phyloP scores from a whole-genome alignment of 2,888 invertebrate species.

The Drosophila barbarae region DNA sequence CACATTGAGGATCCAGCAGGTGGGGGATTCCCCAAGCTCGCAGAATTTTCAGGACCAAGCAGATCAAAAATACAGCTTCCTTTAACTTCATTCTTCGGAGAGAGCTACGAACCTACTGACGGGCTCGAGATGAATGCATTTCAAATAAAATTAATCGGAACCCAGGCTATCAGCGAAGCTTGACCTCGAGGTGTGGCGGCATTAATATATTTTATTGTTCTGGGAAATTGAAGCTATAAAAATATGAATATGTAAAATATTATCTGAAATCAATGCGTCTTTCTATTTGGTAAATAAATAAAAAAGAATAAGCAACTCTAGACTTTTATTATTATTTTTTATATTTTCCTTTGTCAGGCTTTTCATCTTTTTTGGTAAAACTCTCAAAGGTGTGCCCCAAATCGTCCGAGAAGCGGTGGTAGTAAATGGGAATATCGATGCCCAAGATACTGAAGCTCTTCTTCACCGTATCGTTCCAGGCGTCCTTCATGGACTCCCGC shows the following conservation, averaged over 20 bases:
- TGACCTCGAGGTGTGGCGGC: background rate
- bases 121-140: background rate
- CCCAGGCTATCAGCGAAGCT: background rate
- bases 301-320: background rate
- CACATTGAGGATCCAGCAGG: background rate
- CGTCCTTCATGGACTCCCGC: conserved; percentile 24
- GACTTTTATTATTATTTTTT: background rate
- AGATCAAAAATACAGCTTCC: background rate
- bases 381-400: conserved; percentile 1
- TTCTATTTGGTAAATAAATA: background rate
- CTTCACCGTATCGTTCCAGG: conserved; percentile 29
- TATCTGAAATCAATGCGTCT: background rate
- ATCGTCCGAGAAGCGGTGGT: conserved; percentile 4
- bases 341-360: background rate
- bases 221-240: background rate
- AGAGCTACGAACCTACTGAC: background rate
- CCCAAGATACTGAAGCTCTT: conserved; percentile 3
- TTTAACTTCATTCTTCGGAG: background rate
- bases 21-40: background rate
- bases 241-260: background rate
- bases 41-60: background rate
- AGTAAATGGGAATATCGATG: conserved; percentile 2
- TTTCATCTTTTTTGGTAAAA: background rate
- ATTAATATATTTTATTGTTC: conserved; percentile 1
- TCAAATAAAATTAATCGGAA: background rate